phyloP scores from a whole-genome alignment of 35 echinoderm and acorn worm species.

The Anneissia japonica region DNA sequence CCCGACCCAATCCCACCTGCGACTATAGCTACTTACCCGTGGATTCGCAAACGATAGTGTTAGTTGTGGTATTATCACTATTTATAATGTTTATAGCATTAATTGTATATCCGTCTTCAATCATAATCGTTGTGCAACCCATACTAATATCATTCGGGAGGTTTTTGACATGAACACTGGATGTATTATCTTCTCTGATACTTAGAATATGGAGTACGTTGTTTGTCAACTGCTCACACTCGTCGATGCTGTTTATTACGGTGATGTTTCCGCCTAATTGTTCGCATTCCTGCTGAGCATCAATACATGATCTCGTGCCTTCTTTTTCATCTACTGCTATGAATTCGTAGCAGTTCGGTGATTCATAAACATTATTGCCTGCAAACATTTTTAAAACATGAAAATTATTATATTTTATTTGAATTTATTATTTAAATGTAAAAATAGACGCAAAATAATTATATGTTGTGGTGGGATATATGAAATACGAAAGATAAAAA shows the following conservation, averaged over 20 bases:
- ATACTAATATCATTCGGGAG: background rate
- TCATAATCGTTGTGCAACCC: background rate
- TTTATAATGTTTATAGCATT: background rate
- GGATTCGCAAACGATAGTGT: background rate
- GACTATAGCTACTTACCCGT: background rate
- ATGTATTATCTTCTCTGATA: background rate
- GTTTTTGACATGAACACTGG: background rate
- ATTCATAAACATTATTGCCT: background rate
- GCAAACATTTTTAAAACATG: too few relatives aligned
- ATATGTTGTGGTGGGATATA: too few relatives aligned
- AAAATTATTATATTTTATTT: too few relatives aligned
- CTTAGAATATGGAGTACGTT: background rate
- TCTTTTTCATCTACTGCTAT: background rate
- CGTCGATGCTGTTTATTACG: background rate
- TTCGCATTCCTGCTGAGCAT: background rate
- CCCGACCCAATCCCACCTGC: too few relatives aligned
- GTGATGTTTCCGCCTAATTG: background rate
- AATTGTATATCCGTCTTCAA: background rate
- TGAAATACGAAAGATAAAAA: too few relatives aligned
- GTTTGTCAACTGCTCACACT: background rate
- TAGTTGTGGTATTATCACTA: background rate
- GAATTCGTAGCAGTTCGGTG: background rate
- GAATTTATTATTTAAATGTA: too few relatives aligned
- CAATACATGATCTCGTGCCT: background rate
- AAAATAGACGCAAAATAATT: too few relatives aligned